Evolutionary conservation across 1,140 invertebrate genomes (phyloP).

Genomic region (Muscidifurax raptorellus): DNA sequence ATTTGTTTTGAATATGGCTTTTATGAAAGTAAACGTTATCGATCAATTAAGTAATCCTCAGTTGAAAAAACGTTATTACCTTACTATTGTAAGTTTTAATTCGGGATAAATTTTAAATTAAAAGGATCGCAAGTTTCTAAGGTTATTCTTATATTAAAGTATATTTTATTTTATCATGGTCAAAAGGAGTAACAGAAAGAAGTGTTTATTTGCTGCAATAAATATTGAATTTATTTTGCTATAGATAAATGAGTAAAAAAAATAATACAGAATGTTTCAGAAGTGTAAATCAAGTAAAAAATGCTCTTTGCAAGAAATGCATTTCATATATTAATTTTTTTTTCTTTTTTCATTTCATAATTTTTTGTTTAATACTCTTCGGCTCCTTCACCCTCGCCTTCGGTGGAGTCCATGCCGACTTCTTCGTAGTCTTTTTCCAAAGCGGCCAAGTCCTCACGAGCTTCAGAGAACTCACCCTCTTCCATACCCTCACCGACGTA

Average conservation of each 20-base stretch:
- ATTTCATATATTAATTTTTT: slow-evolving; percentile 34
- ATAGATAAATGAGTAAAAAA: slow-evolving; percentile 38
- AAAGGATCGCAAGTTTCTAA: neutral
- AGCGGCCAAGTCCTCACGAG: slow-evolving; percentile 78
- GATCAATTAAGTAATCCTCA: neutral
- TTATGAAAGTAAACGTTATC: neutral
- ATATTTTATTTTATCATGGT: neutral
- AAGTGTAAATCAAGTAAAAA: slow-evolving; percentile 52
- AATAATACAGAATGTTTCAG: slow-evolving; percentile 47
- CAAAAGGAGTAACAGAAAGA: neutral
- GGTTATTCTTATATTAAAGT: neutral
- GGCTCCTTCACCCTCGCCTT: slow-evolving; percentile 75
- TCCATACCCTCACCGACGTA: slow-evolving; percentile 82
- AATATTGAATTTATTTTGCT: slow-evolving; percentile 38
- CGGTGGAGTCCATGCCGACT: slow-evolving; percentile 79
- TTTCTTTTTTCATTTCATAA: slow-evolving; percentile 1
- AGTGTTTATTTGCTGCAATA: slow-evolving; percentile 34
- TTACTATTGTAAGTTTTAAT: neutral
- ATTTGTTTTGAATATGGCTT: neutral
- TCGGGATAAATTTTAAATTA: neutral
- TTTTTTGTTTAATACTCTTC: slow-evolving; percentile 71
- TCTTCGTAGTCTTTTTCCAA: slow-evolving; percentile 77
- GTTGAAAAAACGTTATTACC: neutral
- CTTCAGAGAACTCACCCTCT: slow-evolving; percentile 81
- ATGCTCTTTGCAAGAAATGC: slow-evolving; percentile 38